Conservation (phyloP, 2,888 invertebrate species). For the Drosophila demipolita region DNA sequence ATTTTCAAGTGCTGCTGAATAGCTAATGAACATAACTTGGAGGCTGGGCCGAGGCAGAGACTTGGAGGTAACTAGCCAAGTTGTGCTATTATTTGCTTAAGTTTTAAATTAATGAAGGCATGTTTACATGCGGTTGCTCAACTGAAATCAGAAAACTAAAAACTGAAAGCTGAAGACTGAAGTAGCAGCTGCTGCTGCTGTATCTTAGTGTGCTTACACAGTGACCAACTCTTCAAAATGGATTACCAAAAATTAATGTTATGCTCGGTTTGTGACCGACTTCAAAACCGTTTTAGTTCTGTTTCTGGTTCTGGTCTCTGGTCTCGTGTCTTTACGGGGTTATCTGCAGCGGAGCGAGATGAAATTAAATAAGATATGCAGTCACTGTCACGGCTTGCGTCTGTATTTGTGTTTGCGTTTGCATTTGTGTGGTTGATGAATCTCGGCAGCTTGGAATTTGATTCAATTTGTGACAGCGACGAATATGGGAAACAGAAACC, state of each 20-base stretch:
- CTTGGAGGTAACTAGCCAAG: slow-evolving; percentile 38
- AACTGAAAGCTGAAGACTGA: slow-evolving; percentile 17
- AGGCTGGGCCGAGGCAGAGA: slow-evolving; percentile 25
- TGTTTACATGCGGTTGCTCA: slow-evolving; percentile 74
- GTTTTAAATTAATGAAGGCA: slow-evolving; percentile 79
- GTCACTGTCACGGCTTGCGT: slow-evolving; percentile 59
- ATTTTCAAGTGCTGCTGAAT: slow-evolving; percentile 69
- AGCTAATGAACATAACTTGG: slow-evolving; percentile 81
- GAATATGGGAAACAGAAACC: slow-evolving; percentile 26
- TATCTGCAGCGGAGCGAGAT: slow-evolving; percentile 48
- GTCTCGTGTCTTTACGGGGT: slow-evolving; percentile 19
- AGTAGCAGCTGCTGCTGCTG: slow-evolving; percentile 16
- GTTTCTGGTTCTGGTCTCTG: not conserved
- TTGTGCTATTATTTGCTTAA: slow-evolving; percentile 66
- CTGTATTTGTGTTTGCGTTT: slow-evolving; percentile 18
- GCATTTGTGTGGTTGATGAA: slow-evolving; percentile 47
- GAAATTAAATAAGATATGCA: slow-evolving; percentile 77
- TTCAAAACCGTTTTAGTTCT: slow-evolving; percentile 30
- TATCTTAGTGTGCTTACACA: slow-evolving; percentile 28
- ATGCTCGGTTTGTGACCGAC: slow-evolving; percentile 49
- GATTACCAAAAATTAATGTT: slow-evolving; percentile 80
- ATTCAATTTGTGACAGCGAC: slow-evolving; percentile 63
- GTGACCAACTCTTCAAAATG: slow-evolving; percentile 72
- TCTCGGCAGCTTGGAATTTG: slow-evolving; percentile 65
- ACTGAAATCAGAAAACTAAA: slow-evolving; percentile 25